phyloP scores from a whole-genome alignment of 1,140 invertebrate species.

The Neotoxoptera formosana region DNA sequence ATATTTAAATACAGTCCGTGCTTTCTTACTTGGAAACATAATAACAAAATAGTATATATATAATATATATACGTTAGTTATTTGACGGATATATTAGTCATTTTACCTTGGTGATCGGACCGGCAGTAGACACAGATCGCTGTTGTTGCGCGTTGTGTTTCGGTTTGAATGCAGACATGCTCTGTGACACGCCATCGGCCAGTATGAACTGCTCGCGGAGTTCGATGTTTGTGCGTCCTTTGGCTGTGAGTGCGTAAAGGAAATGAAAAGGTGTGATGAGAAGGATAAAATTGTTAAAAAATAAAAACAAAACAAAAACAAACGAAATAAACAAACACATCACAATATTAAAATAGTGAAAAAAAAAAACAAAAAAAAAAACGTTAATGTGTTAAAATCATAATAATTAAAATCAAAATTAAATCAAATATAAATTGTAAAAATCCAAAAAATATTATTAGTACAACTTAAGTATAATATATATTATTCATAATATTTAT shows the following conservation, averaged over 20 bases:
- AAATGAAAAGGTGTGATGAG: slow-evolving; percentile 56
- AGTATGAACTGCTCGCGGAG: slow-evolving; percentile 98
- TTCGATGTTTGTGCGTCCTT: slow-evolving; percentile 99
- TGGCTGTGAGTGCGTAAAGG: slow-evolving; percentile 72
- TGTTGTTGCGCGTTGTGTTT: slow-evolving; percentile 82
- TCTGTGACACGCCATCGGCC: slow-evolving; percentile 96
- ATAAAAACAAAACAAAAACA: slow-evolving; percentile 54
- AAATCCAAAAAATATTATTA: background rate
- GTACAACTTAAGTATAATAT: background rate
- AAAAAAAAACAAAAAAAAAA: background rate
- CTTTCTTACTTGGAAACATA: slow-evolving; percentile 48
- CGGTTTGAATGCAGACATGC: slow-evolving; percentile 94
- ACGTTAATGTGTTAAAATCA: slow-evolving; percentile 17
- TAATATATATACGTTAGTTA: background rate
- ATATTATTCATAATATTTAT: no score
- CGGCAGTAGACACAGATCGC: slow-evolving; percentile 72
- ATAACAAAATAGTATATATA: slow-evolving; percentile 17
- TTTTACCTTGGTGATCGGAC: slow-evolving; percentile 91
- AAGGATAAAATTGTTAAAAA: slow-evolving; percentile 46
- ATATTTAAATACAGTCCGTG: background rate
- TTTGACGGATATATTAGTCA: slow-evolving; percentile 63
- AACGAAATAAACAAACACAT: slow-evolving; percentile 64
- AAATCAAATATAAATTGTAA: background rate
- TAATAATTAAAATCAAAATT: slow-evolving; percentile 5
- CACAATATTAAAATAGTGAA: slow-evolving; percentile 39